These are phyloP conservation scores for Parapristionchus giblindavisi DNA, from an alignment of 2,888 invertebrate genomes.

Conservation along the genomic window DNA sequence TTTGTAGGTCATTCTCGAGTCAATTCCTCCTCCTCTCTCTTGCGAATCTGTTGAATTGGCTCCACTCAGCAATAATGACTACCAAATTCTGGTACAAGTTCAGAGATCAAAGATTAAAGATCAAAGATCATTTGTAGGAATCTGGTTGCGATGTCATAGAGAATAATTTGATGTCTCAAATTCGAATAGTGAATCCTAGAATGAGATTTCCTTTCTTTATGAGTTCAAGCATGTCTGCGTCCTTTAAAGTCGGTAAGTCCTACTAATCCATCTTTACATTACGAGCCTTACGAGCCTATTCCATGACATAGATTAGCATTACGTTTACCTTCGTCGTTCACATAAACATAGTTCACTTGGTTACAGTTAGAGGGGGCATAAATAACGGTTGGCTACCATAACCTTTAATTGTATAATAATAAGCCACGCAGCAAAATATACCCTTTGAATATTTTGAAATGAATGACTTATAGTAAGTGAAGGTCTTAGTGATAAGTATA, in stretches of 20 bases:
- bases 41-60: constrained; percentile 52
- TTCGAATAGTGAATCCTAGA: constrained; percentile 56
- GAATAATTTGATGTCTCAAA: constrained; percentile 57
- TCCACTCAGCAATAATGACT: constrained; percentile 51
- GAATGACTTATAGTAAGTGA: neutral
- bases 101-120: neutral
- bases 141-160: constrained; percentile 50
- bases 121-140: constrained; percentile 42
- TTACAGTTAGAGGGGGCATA: too few species aligned
- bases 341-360: too few species aligned
- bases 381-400: too few species aligned
- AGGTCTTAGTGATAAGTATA: neutral
- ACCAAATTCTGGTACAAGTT: constrained; percentile 50
- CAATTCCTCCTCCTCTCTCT: constrained; percentile 44
- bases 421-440: too few species aligned
- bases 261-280: too few species aligned
- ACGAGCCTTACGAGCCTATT: too few species aligned
- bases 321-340: too few species aligned
- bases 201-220: constrained; percentile 56
- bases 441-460: too few species aligned
- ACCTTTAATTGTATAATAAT: too few species aligned
- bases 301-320: too few species aligned
- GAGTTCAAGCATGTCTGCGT: neutral
- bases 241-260: constrained; percentile 33
- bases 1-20: constrained; percentile 54